phyloP scores from a whole-genome alignment of 2,888 invertebrate species.

The Abrostola tripartita region DNA sequence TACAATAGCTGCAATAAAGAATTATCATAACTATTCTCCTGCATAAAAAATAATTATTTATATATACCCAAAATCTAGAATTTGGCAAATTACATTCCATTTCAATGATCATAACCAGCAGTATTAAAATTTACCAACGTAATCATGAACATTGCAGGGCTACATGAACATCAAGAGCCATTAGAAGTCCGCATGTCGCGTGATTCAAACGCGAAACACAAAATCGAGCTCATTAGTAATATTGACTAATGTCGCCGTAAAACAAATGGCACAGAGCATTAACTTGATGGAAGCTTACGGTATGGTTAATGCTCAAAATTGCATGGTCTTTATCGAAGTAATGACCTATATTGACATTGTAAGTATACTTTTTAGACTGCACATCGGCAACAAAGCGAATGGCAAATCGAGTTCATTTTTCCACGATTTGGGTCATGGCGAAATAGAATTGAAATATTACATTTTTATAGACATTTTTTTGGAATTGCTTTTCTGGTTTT shows the following conservation, averaged over 20 bases:
- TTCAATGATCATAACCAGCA: neutral
- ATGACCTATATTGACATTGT: conserved; percentile 4
- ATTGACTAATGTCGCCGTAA: conserved; percentile 50
- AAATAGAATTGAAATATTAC: neutral
- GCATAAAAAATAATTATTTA: too few species aligned
- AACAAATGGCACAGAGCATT: conserved; percentile 46
- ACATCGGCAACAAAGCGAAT: conserved; percentile 1
- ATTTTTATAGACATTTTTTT: neutral
- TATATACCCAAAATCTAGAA: too few species aligned
- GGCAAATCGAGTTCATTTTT: neutral
- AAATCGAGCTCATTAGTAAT: conserved; percentile 44
- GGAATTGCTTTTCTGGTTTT: neutral
- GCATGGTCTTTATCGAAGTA: conserved; percentile 10
- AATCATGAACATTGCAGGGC: conserved; percentile 5
- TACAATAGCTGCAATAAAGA: too few species aligned
- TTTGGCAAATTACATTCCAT: too few species aligned
- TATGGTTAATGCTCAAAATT: conserved; percentile 23
- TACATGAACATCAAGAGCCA: conserved; percentile 16
- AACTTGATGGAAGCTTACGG: conserved; percentile 41
- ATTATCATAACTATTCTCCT: too few species aligned
- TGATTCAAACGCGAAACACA: conserved; percentile 20
- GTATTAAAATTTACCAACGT: neutral
- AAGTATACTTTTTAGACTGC: neutral
- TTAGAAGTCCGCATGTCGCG: conserved; percentile 31
- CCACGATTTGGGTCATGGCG: neutral